phyloP scores from a whole-genome alignment of 2,113 vertebrate genomes.

The Microtus ochrogaster region DNA sequence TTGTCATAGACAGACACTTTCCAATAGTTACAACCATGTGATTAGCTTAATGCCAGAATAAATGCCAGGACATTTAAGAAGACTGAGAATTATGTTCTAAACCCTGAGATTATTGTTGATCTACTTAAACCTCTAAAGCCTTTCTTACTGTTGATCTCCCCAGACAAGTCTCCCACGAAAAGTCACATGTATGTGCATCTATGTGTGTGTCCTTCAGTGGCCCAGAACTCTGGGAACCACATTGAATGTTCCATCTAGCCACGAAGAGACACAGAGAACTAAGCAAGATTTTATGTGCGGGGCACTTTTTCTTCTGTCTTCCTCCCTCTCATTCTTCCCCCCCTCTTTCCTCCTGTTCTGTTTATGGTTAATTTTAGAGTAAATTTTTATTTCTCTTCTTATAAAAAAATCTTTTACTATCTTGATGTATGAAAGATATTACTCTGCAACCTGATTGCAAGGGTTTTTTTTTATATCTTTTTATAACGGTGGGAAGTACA shows the following conservation, averaged over 20 bases:
- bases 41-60: background rate
- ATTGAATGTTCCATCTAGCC: background rate
- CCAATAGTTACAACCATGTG: constrained; percentile 7
- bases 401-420: background rate
- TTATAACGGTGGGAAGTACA: background rate
- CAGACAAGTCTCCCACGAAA: background rate
- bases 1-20: background rate
- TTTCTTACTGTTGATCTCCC: background rate
- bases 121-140: background rate
- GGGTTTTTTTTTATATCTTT: background rate
- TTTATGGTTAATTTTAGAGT: background rate
- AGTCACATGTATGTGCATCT: background rate
- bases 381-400: background rate
- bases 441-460: background rate
- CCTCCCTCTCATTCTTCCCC: background rate
- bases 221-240: background rate
- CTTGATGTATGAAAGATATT: background rate
- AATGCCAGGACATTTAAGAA: constrained; percentile 32
- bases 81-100: constrained; percentile 39
- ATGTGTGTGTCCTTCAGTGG: no score
- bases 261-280: background rate
- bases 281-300: background rate
- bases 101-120: background rate
- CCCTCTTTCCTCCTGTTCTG: background rate
- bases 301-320: background rate